Evolutionary conservation across 2,797 vertebrate species (phyloP).

Genomic region (Vultur gryphus): DNA sequence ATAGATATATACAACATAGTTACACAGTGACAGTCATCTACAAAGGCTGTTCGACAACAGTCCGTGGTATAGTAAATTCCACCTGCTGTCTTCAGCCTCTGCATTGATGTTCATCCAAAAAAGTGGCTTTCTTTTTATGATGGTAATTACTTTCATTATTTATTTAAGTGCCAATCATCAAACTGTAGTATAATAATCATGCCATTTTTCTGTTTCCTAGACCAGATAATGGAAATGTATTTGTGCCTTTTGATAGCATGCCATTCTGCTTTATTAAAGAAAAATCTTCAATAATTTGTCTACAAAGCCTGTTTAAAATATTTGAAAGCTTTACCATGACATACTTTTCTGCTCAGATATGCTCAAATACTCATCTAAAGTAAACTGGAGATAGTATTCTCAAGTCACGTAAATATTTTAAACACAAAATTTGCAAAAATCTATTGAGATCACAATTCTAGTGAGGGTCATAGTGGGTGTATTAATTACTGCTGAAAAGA

Average conservation of each 20-base stretch:
- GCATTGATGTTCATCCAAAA: constrained; percentile 26
- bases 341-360: constrained; percentile 21
- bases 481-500: neutral
- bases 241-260: constrained; percentile 77
- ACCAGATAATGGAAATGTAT: constrained; percentile 65
- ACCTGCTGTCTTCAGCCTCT: constrained; percentile 48
- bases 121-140: constrained; percentile 40
- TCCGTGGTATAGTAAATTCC: neutral
- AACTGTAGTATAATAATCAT: constrained; percentile 61
- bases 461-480: neutral
- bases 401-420: neutral
- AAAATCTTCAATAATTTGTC: constrained; percentile 39
- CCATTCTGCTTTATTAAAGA: constrained; percentile 62
- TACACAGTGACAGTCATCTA: constrained; percentile 23
- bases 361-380: neutral
- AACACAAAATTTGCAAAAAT: neutral
- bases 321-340: constrained; percentile 17
- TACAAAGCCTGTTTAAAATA: constrained; percentile 46
- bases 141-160: constrained; percentile 52
- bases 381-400: neutral
- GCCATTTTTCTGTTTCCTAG: constrained; percentile 54
- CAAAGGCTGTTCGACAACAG: constrained; percentile 28
- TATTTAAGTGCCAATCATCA: constrained; percentile 64
- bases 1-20: neutral
- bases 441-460: neutral